Evolutionary conservation across 2,797 vertebrate genomes (phyloP).

Genomic region (Alauda arvensis): DNA sequence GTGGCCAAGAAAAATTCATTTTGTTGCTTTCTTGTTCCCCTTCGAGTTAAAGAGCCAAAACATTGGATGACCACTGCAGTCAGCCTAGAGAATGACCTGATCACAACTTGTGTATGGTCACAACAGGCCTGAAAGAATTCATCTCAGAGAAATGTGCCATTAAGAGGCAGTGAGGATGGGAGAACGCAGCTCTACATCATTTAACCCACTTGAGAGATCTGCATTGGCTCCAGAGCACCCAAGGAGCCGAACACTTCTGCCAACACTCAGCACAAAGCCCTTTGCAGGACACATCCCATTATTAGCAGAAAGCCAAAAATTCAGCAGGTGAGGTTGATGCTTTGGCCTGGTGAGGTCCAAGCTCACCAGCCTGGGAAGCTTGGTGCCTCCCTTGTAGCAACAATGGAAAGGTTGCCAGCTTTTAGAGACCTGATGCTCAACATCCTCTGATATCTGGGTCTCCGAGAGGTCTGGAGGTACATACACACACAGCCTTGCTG

Average conservation of each 20-base stretch:
- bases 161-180: not conserved
- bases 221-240: not conserved
- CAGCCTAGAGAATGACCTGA: not conserved
- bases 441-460: not conserved
- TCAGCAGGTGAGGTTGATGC: not conserved
- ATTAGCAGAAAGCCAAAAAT: not conserved
- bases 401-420: not conserved
- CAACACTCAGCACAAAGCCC: not conserved
- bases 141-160: not conserved
- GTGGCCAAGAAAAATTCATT: not conserved
- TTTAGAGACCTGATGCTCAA: not conserved
- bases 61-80: not conserved
- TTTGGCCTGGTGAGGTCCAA: not conserved
- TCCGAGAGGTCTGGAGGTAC: not conserved
- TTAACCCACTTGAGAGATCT: not conserved
- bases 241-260: not conserved
- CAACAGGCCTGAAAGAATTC: not conserved
- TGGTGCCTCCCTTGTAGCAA: not conserved
- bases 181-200: fast-evolving
- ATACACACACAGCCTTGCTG: not conserved
- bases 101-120: not conserved
- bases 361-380: not conserved
- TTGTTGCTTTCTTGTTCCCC: not conserved
- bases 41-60: not conserved
- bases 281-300: not conserved